Conservation (phyloP, 2,888 invertebrate genomes). For the Anticlea derivata region DNA sequence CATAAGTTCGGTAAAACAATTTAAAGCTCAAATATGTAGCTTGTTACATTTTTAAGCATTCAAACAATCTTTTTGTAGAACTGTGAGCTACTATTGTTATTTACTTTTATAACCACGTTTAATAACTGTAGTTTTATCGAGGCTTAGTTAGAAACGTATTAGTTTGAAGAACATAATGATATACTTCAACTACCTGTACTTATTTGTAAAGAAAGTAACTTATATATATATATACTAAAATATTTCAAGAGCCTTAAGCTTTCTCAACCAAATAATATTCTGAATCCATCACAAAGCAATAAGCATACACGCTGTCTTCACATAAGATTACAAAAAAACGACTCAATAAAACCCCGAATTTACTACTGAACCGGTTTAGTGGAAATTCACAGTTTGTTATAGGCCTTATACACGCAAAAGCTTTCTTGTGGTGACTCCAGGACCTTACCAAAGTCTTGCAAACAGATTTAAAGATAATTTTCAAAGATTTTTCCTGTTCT, state of each 20-base stretch:
- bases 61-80: too few species aligned
- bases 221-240: too few species aligned
- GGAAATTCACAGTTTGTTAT: conserved; percentile 58
- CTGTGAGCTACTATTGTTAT: too few species aligned
- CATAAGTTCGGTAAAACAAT: conserved; percentile 19
- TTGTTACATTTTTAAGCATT: conserved; percentile 3
- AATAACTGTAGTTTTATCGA: too few species aligned
- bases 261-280: conserved; percentile 23
- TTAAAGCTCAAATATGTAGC: conserved; percentile 3
- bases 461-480: too few species aligned
- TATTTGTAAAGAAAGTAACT: too few species aligned
- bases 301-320: conserved; percentile 44
- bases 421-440: conserved; percentile 56
- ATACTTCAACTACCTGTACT: too few species aligned
- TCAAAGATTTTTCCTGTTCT: too few species aligned
- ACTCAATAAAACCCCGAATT: conserved; percentile 56
- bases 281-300: conserved; percentile 35
- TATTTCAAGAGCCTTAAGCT: background rate
- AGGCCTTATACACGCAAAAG: conserved; percentile 64
- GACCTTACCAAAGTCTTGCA: conserved; percentile 37
- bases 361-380: conserved; percentile 51
- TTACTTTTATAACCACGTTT: too few species aligned
- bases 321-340: conserved; percentile 47
- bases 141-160: too few species aligned
- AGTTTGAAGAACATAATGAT: too few species aligned